These are phyloP conservation scores for Drosophila austrosaltans DNA, from an alignment of 2,888 invertebrate species.

Conservation along the genomic window DNA sequence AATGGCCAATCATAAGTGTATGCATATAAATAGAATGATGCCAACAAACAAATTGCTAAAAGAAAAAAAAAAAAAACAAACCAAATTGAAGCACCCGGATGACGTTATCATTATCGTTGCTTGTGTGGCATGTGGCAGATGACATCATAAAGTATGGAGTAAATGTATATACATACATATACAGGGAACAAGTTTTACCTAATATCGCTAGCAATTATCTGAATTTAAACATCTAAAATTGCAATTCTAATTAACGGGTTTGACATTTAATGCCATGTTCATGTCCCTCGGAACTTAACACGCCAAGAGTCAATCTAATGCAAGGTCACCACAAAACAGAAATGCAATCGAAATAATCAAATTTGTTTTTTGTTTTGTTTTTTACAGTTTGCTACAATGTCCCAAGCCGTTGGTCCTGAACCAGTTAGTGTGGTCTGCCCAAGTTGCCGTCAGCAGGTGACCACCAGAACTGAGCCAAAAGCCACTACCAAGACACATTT, in stretches of 20 bases:
- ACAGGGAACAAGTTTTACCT: not conserved
- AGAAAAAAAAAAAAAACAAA: not conserved
- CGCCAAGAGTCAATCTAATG: conserved; percentile 10
- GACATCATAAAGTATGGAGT: conserved; percentile 8
- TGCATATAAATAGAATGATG: not conserved
- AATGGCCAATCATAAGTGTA: no score
- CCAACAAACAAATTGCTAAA: not conserved
- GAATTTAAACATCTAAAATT: conserved; percentile 1
- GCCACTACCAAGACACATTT: conserved; percentile 79
- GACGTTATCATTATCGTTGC: conserved; percentile 10
- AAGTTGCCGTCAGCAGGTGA: conserved; percentile 83
- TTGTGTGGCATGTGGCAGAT: not conserved
- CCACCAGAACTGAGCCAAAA: conserved; percentile 81
- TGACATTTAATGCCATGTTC: conserved; percentile 6
- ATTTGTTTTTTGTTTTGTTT: not conserved
- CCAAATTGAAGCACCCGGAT: not conserved
- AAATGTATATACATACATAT: not conserved
- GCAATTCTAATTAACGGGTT: conserved; percentile 12
- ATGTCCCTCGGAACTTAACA: not conserved
- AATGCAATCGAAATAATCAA: conserved; percentile 12
- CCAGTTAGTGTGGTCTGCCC: conserved; percentile 81
- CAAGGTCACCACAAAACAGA: conserved; percentile 23
- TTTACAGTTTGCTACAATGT: conserved; percentile 52
- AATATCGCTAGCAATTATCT: not conserved
- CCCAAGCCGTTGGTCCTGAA: conserved; percentile 65